phyloP scores from a whole-genome alignment of 2,113 vertebrate species.

The Thamnaconus septentrionalis region DNA sequence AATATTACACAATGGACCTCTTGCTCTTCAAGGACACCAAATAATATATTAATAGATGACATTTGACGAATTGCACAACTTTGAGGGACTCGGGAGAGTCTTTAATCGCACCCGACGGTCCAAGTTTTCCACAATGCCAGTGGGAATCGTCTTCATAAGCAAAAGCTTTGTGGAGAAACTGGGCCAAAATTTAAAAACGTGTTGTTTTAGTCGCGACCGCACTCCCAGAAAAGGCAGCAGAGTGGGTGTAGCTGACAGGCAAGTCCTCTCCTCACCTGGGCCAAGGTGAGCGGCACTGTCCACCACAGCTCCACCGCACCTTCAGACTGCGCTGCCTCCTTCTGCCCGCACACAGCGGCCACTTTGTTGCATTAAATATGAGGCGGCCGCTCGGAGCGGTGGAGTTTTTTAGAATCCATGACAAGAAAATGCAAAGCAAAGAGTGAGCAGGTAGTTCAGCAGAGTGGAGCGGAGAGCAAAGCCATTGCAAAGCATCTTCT shows the following conservation, averaged over 20 bases:
- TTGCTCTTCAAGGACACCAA: conserved; percentile 5
- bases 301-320: conserved; percentile 2
- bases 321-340: conserved; percentile 9
- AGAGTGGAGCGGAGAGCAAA: conserved; percentile 42
- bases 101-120: conserved; percentile 63
- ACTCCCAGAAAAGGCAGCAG: conserved; percentile 14
- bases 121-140: conserved; percentile 53
- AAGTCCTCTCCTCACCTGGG: too few relatives aligned
- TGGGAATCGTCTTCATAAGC: conserved; percentile 61
- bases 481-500: conserved; percentile 65
- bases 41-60: conserved; percentile 9
- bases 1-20: background rate
- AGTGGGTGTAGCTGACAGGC: too few relatives aligned
- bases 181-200: conserved; percentile 39
- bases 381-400: conserved; percentile 44
- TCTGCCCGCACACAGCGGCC: conserved; percentile 34
- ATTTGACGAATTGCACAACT: too few relatives aligned
- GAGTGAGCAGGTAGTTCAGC: conserved; percentile 35
- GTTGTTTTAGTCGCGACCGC: background rate
- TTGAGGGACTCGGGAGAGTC: conserved; percentile 51
- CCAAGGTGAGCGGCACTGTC: too few relatives aligned
- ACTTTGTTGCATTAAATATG: conserved; percentile 69
- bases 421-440: conserved; percentile 50
- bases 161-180: conserved; percentile 62
- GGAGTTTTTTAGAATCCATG: conserved; percentile 54